These are phyloP conservation scores for Campoletis raptor DNA, from an alignment of 2,888 invertebrate genomes.

Conservation along the genomic window DNA sequence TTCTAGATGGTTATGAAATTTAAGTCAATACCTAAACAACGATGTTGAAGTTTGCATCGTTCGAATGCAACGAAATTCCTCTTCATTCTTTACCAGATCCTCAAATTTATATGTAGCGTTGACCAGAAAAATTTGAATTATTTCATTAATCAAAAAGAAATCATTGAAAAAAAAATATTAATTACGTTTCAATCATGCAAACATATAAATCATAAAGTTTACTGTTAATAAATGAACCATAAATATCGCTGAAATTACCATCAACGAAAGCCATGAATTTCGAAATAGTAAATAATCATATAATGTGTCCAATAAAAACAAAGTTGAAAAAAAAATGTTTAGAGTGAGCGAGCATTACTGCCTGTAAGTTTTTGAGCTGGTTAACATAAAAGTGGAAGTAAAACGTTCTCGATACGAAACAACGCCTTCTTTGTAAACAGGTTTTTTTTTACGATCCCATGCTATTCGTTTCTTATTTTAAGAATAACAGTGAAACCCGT, in stretches of 20 bases:
- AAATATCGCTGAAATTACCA: background rate
- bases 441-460: background rate
- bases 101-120: too few species aligned
- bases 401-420: background rate
- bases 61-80: too few species aligned
- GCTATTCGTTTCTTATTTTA: background rate
- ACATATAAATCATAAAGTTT: too few species aligned
- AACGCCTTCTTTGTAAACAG: background rate
- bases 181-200: too few species aligned
- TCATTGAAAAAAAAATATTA: too few species aligned
- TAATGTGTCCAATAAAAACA: background rate
- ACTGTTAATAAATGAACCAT: background rate
- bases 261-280: background rate
- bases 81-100: too few species aligned
- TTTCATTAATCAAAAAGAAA: too few species aligned
- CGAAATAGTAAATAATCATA: background rate
- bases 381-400: background rate
- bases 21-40: too few species aligned
- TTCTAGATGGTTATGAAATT: too few species aligned
- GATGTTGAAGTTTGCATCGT: too few species aligned
- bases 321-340: background rate
- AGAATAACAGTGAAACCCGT: background rate
- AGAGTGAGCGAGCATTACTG: background rate
- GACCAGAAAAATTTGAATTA: too few species aligned
- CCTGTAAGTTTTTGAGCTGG: background rate